Percentiles rank a stretch among this genome's conserved stretches.
phyloP scores from a whole-genome alignment of 2,113 vertebrate species.

The Peromyscus polionotus region DNA sequence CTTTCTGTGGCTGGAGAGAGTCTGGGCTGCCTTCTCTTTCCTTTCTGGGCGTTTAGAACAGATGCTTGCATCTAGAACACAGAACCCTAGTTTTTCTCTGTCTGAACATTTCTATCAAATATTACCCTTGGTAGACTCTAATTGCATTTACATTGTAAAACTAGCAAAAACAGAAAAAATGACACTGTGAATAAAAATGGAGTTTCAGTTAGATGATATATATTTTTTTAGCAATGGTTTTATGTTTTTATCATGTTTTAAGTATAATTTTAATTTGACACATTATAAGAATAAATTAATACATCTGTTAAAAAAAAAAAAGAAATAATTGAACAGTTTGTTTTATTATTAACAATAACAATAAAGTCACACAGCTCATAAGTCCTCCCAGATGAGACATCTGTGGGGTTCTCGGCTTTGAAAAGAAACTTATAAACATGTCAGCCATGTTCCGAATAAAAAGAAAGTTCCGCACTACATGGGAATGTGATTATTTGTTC shows the following conservation, averaged over 20 bases:
- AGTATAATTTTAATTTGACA: neutral
- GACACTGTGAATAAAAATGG: neutral
- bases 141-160: neutral
- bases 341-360: constrained; percentile 79
- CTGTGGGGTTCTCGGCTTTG: constrained; percentile 60
- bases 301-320: neutral
- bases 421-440: constrained; percentile 76
- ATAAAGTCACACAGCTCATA: constrained; percentile 73
- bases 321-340: constrained; percentile 75
- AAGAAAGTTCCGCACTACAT: constrained; percentile 51
- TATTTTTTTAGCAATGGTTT: neutral
- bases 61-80: constrained; percentile 78
- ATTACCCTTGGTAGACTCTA: neutral
- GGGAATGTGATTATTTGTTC: constrained; percentile 65
- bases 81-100: neutral
- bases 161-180: constrained; percentile 25
- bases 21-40: constrained; percentile 16
- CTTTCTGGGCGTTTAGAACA: constrained; percentile 9
- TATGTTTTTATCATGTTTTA: neutral
- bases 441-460: constrained; percentile 67
- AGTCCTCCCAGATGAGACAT: constrained; percentile 80
- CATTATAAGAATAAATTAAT: neutral
- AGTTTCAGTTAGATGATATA: neutral
- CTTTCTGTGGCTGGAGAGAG: neutral
- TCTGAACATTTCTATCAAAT: neutral